Evolutionary conservation across 1,140 invertebrate genomes (phyloP).

Genomic region (Chlorops oryzae): DNA sequence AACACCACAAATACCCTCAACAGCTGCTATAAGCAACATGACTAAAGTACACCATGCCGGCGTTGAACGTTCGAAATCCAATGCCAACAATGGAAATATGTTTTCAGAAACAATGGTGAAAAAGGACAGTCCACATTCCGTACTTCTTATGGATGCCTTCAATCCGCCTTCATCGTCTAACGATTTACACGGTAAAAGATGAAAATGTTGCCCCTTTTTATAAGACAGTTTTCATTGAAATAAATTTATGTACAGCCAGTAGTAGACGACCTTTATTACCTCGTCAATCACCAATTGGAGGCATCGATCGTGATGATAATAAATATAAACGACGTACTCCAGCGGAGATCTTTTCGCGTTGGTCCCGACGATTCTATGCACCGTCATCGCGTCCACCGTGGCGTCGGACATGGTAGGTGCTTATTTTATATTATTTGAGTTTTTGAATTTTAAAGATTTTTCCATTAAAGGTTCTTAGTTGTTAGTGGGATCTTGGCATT

Average conservation of each 20-base stretch:
- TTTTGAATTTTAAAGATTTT: too few relatives aligned
- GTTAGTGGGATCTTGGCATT: slow-evolving; percentile 36
- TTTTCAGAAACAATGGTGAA: slow-evolving; percentile 16
- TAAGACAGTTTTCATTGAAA: too few relatives aligned
- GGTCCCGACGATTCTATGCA: slow-evolving; percentile 45
- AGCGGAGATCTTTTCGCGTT: slow-evolving; percentile 43
- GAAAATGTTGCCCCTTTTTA: not conserved
- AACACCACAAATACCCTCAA: slow-evolving; percentile 16
- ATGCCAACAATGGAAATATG: slow-evolving; percentile 27
- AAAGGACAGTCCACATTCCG: slow-evolving; percentile 42
- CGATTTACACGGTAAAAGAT: slow-evolving; percentile 34
- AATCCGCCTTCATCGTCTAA: slow-evolving; percentile 39
- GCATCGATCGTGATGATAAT: slow-evolving; percentile 44
- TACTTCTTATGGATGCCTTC: slow-evolving; percentile 45
- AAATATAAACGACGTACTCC: slow-evolving; percentile 45
- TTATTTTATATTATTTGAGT: too few relatives aligned
- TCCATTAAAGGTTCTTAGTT: too few relatives aligned
- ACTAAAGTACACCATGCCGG: slow-evolving; percentile 41
- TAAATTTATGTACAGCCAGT: slow-evolving; percentile 22
- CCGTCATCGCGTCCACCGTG: slow-evolving; percentile 45
- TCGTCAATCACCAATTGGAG: slow-evolving; percentile 41
- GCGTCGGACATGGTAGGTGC: slow-evolving; percentile 45
- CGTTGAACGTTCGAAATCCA: slow-evolving; percentile 31
- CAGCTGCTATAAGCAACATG: slow-evolving; percentile 29
- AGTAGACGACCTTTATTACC: slow-evolving; percentile 39